A percentile compares a stretch with the other conserved stretches of the same genome.
Evolutionary conservation across 2,113 vertebrate species (phyloP).

Genomic region (Hystrix brachyura): DNA sequence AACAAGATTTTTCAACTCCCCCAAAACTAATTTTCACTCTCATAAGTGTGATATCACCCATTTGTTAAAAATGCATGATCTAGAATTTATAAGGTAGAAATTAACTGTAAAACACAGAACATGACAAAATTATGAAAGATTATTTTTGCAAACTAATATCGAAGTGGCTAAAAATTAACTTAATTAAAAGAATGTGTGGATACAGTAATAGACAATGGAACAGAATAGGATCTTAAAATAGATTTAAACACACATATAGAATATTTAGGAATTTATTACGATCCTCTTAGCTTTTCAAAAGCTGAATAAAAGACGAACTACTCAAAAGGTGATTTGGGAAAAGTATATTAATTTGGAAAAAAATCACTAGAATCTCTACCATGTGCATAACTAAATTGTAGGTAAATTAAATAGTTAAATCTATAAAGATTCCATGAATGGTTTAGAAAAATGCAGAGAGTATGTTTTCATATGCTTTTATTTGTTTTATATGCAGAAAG

Average conservation of each 20-base stretch:
- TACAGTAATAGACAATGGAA: neutral
- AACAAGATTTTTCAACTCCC: neutral
- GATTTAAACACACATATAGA: neutral
- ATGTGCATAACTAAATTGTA: neutral
- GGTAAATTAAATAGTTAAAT: neutral
- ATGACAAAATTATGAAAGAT: conserved; percentile 9
- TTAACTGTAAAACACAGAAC: neutral
- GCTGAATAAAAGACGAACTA: neutral
- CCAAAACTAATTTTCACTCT: neutral
- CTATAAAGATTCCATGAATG: neutral
- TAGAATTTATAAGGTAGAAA: conserved; percentile 23
- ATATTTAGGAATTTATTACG: conserved; percentile 27
- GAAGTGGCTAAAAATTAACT: conserved; percentile 9
- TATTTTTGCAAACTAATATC: neutral
- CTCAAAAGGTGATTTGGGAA: neutral
- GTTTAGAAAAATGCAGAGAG: conserved; percentile 39
- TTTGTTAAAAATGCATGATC: neutral
- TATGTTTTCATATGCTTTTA: neutral
- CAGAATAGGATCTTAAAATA: conserved; percentile 36
- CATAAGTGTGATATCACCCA: neutral
- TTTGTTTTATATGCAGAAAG: neutral
- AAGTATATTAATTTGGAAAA: neutral
- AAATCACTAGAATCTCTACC: neutral
- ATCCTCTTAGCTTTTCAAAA: neutral
- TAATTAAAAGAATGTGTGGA: neutral